Evolutionary conservation across 1,140 invertebrate species (phyloP).

Genomic region (Drosophila sp.): DNA sequence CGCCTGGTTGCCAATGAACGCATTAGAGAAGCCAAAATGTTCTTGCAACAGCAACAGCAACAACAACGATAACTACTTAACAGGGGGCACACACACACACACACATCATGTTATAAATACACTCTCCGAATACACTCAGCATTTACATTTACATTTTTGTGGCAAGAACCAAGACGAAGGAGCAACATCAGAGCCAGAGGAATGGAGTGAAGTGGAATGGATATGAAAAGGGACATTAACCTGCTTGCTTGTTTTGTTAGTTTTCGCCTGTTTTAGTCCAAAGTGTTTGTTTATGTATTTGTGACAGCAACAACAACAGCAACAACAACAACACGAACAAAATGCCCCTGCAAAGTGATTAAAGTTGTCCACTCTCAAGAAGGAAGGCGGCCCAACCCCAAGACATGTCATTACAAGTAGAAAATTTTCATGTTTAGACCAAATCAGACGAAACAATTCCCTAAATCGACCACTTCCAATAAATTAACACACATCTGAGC

Average conservation of each 20-base stretch:
- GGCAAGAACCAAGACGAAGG: background rate
- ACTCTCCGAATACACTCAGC: conserved; percentile 42
- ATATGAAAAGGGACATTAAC: conserved; percentile 7
- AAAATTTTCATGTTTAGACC: background rate
- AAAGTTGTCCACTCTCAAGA: background rate
- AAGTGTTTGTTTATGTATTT: conserved; percentile 13
- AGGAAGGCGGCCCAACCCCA: background rate
- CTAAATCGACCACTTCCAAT: background rate
- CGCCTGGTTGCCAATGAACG: conserved; percentile 42
- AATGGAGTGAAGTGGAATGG: background rate
- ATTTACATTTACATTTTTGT: conserved; percentile 52
- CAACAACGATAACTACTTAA: conserved; percentile 63
- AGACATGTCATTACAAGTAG: background rate
- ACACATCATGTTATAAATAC: conserved; percentile 27
- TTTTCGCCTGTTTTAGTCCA: conserved; percentile 1
- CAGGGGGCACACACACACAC: conserved; percentile 33
- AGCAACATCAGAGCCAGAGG: background rate
- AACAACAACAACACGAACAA: conserved; percentile 1
- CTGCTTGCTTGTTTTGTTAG: conserved; percentile 8
- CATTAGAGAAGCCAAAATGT: conserved; percentile 55
- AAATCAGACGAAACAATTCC: background rate
- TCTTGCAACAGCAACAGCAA: conserved; percentile 39
- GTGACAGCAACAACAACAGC: background rate
- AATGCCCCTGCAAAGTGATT: background rate
- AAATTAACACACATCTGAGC: background rate